Evolutionary conservation across 2,797 vertebrate genomes (phyloP), one percentile per base, ranked within the genome.

Genomic region (Hydrocynus forskahlii): DNA sequence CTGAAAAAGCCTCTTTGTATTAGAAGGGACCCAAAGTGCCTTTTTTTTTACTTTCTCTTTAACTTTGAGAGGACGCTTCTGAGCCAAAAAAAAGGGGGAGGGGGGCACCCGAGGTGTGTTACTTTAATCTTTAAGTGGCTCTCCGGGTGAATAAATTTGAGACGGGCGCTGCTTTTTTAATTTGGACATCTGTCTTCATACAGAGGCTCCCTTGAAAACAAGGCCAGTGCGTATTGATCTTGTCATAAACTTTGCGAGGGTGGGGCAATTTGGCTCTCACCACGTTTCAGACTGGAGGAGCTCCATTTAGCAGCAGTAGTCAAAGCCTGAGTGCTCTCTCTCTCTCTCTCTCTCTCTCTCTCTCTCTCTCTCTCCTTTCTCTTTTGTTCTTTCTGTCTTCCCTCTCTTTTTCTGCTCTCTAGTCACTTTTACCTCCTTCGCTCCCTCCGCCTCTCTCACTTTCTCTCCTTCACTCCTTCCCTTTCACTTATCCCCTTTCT

Each of bases 161-260:
- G 73, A 80, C 59, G 69, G 17, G 78, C 52, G 82, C 66, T 82
- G 78, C 83, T 82, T 38, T 84, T 81, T 85, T 89, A 81, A 89
- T 87, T 84, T 86, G 81, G 55, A 79, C 57, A 71, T 84, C 77
- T 80, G 81, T 89, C 88, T 88, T 87, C 74, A 88, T 84, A 83
- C 78, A 52, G 23, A 43, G 79, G 73, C 75, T 54, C 19, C 57
- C 60, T 75, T 77, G 84, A 79, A 84, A 80, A 80, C 75, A 78
- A 88, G 78, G 79, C 75, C 79, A 84, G 80, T 25, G 16, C 17
- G 48, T 86, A 90, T 92, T 81, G 83, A 90, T 90, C 75, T 60
- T 66, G 86, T 84, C 83, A 74, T 78, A 82, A 88, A 79, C 81
- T 84, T 59, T 83, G 88, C 75, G 80, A 83, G 69, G 82, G 76